These are phyloP conservation scores for Aphodius sticticus DNA, from an alignment of 2,888 invertebrate species.

Conservation along the genomic window DNA sequence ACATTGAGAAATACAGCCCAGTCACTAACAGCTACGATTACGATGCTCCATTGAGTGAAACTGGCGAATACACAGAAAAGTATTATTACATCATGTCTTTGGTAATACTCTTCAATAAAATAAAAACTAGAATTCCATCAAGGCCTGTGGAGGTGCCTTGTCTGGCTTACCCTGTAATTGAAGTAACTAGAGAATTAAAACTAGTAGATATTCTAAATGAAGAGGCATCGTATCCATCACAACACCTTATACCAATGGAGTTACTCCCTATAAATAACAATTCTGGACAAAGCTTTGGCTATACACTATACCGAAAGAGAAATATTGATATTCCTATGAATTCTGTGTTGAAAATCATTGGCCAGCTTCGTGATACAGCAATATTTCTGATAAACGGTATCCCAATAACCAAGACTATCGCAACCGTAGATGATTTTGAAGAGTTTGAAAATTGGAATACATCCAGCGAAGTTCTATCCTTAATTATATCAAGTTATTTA, in stretches of 20 bases:
- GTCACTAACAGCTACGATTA: constrained; percentile 73
- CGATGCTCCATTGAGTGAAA: constrained; percentile 87
- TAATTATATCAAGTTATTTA: constrained; percentile 43
- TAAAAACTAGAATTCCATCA: background rate
- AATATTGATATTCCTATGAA: constrained; percentile 49
- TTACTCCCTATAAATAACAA: constrained; percentile 62
- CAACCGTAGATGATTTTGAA: constrained; percentile 49
- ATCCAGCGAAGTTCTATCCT: background rate
- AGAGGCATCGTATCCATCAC: background rate
- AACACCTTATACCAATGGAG: constrained; percentile 45
- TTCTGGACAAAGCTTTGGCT: constrained; percentile 69
- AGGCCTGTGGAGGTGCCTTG: constrained; percentile 46
- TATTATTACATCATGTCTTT: constrained; percentile 47
- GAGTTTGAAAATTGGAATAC: constrained; percentile 58
- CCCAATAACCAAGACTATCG: constrained; percentile 54
- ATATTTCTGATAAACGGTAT: constrained; percentile 61
- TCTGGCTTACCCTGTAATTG: constrained; percentile 46
- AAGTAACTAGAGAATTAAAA: constrained; percentile 33
- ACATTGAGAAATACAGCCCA: constrained; percentile 43
- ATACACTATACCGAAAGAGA: constrained; percentile 62
- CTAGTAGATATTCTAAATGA: background rate
- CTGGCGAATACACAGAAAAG: constrained; percentile 88
- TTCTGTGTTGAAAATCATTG: constrained; percentile 54
- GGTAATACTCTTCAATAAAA: background rate
- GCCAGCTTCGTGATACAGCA: constrained; percentile 62